Conservation (phyloP, 2,888 invertebrate species). For the Leptinotarsa juncta region DNA sequence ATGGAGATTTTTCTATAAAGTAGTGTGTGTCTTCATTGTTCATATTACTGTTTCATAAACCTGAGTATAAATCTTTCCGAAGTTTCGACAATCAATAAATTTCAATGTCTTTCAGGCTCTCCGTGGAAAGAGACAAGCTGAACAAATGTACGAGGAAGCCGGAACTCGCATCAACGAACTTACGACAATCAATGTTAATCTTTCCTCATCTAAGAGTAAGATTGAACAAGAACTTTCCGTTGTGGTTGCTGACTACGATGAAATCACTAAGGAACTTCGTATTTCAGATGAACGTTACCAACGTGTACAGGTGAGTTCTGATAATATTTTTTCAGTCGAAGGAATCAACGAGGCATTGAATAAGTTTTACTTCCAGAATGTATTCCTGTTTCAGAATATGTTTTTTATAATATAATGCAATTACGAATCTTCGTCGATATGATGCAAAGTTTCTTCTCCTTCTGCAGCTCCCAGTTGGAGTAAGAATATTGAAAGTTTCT, state of each 20-base stretch:
- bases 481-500: too few species aligned
- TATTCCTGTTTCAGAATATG: too few species aligned
- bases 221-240: slow-evolving; percentile 93
- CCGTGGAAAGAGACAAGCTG: slow-evolving; percentile 90
- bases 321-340: neutral
- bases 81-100: neutral
- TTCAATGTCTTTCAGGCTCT: slow-evolving; percentile 73
- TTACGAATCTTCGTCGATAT: too few species aligned
- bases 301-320: slow-evolving; percentile 77
- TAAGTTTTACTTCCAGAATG: too few species aligned
- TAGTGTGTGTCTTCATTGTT: neutral
- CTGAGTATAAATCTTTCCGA: too few species aligned
- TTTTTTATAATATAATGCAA: too few species aligned
- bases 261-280: slow-evolving; percentile 95
- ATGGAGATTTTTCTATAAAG: too few species aligned
- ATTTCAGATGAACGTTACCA: slow-evolving; percentile 95
- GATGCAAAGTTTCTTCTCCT: too few species aligned
- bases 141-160: slow-evolving; percentile 91
- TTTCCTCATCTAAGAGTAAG: slow-evolving; percentile 93
- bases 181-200: slow-evolving; percentile 93
- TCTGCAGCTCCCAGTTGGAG: too few species aligned
- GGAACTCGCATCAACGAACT: slow-evolving; percentile 93
- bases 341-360: too few species aligned
- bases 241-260: slow-evolving; percentile 96
- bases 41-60: neutral